Percentiles rank a stretch among this genome's conserved stretches.
Conservation (phyloP, 2,797 vertebrate species). For the Chloroceryle amazona region DNA sequence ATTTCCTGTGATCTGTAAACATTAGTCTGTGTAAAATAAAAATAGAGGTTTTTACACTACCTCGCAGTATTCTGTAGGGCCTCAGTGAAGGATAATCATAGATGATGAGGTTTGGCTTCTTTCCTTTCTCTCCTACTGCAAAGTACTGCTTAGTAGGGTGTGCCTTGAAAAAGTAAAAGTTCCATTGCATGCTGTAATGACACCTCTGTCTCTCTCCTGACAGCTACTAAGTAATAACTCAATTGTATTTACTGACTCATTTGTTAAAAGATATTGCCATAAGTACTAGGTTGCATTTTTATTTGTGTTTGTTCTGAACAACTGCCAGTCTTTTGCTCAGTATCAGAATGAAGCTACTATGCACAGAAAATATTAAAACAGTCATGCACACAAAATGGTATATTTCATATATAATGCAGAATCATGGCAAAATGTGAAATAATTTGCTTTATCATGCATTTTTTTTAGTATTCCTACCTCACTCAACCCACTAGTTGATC, state of each 20-base stretch:
- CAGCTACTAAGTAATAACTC: background rate
- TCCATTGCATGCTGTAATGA: slow-evolving; percentile 12
- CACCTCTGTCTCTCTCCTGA: background rate
- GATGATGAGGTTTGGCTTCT: slow-evolving; percentile 87
- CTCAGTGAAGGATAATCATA: slow-evolving; percentile 90
- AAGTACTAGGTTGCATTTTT: background rate
- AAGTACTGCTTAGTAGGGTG: slow-evolving; percentile 88
- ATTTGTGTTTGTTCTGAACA: background rate
- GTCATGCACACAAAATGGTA: background rate
- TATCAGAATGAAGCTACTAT: background rate
- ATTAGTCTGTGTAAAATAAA: background rate
- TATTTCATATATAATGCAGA: background rate
- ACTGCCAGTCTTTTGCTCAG: background rate
- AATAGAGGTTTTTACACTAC: slow-evolving; percentile 72
- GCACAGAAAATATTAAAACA: background rate
- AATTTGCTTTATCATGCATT: background rate
- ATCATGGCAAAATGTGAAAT: background rate
- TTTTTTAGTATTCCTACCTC: background rate
- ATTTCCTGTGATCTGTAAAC: slow-evolving; percentile 8
- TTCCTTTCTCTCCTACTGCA: slow-evolving; percentile 92
- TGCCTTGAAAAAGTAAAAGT: slow-evolving; percentile 82
- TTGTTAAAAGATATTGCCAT: background rate
- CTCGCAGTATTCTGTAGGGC: slow-evolving; percentile 89
- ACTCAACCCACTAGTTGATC: background rate
- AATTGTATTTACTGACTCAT: background rate